Base-by-base conservation (phyloP, 2,888 invertebrate species). In the Idaea dimidiata region DNA sequence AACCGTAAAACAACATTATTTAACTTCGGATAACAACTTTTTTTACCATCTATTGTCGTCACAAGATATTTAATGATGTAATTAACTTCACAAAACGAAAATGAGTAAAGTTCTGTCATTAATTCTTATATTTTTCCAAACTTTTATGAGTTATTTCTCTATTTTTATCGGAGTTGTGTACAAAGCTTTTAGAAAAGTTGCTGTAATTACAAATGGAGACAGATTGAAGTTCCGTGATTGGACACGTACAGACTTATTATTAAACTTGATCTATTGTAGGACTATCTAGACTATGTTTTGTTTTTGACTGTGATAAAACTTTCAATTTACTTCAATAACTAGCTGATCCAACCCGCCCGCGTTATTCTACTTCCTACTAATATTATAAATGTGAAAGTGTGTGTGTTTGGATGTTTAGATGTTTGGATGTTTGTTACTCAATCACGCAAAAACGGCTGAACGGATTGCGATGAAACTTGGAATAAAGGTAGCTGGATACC, bases 31-130 rank as follows among this genome's bases (percentile, higher is more conserved):
- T 68, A 67, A 66, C 71, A 67, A 63, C 63, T 65, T 69, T 68
- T 67, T 65, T 68, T 69, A 58, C 53, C 64, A 60, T 60, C 68
- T 71, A 67, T 70, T 70, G 67, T 68, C 64, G 58, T 61, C 63
- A 55, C 60, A 64, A 54, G 65, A 63, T 60, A 64, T 64, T 66
- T 61, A 63, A 61, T 62, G 53, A 18, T 65, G 17, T 66, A 72
- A 72, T 71, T 72, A 72, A 68, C 66, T 70, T 68, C 61, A 61
- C 55, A 59, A 69, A 70, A 70, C 62, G 64, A 70, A 69, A 71
- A 72, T 67, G 71, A 71, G 68, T 66, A 68, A 72, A 72, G 72
- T 72, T 72, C 1, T 61, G 65, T 66, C 69, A 65, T 71, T 69
- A 64, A 68, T 72, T 70, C 70, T 66, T 64, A 65, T 70, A 70